These are phyloP conservation scores for Poecilia picta DNA, from an alignment of 2,797 vertebrate genomes.

Conservation along the genomic window DNA sequence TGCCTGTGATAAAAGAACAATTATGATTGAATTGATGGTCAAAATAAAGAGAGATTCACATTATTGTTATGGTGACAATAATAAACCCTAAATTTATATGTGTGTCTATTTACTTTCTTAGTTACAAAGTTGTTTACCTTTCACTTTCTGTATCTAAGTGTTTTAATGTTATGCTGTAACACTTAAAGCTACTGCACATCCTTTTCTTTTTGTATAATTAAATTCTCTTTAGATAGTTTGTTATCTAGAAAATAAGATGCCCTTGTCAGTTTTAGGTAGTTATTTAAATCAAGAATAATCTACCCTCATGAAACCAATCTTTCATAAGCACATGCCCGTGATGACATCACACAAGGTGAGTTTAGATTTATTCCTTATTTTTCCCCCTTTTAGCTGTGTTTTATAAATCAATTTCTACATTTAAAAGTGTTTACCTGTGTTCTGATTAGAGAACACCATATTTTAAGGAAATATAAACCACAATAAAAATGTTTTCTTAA, in stretches of 20 bases:
- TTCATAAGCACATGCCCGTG: not conserved
- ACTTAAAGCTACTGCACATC: not conserved
- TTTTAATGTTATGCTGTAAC: not conserved
- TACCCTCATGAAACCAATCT: not conserved
- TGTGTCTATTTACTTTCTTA: slow-evolving; percentile 63
- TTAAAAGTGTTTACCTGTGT: not conserved
- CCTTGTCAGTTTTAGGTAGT: not conserved
- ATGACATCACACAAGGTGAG: not conserved
- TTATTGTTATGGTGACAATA: slow-evolving; percentile 84
- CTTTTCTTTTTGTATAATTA: not conserved
- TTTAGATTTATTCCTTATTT: not conserved
- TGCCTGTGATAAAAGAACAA: slow-evolving; percentile 85
- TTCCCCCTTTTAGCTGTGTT: not conserved
- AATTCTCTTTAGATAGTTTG: not conserved
- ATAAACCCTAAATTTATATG: slow-evolving; percentile 81
- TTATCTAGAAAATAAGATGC: not conserved
- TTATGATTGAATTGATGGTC: slow-evolving; percentile 83
- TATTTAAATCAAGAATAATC: not conserved
- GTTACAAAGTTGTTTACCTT: slow-evolving; percentile 23
- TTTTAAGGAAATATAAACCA: not conserved
- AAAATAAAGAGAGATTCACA: slow-evolving; percentile 83
- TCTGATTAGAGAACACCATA: not conserved
- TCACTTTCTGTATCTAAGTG: not conserved
- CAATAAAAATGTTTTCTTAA: not conserved
- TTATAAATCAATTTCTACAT: not conserved